These are phyloP conservation scores for Amaurobius ferox DNA, from an alignment of 2,888 invertebrate species.

Conservation along the genomic window DNA sequence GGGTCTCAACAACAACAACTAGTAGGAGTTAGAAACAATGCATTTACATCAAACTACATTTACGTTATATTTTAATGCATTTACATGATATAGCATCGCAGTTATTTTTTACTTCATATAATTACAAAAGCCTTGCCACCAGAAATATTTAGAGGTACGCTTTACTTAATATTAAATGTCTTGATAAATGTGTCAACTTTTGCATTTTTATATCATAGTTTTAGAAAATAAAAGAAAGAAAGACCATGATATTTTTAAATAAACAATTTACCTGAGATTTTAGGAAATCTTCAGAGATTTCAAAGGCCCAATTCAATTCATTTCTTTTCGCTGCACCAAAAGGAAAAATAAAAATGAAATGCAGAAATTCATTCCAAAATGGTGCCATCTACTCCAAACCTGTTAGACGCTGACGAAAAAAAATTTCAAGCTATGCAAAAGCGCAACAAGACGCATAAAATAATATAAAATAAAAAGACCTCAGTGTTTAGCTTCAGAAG, in stretches of 20 bases:
- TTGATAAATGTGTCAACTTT: no score
- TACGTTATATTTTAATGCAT: no score
- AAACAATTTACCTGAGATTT: not conserved
- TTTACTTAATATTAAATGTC: no score
- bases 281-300: not conserved
- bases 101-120: no score
- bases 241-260: not conserved
- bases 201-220: no score
- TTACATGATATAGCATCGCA: no score
- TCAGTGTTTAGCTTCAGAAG: slow-evolving; percentile 5
- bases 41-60: no score
- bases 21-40: no score
- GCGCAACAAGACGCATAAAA: not conserved
- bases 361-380: slow-evolving; percentile 3
- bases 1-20: no score
- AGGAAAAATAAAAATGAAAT: not conserved
- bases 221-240: no score
- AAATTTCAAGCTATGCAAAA: not conserved
- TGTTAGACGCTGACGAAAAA: not conserved
- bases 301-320: not conserved
- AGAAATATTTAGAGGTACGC: no score
- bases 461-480: slow-evolving; percentile 13
- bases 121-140: no score
- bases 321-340: not conserved
- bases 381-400: not conserved